These are phyloP conservation scores for Saguinus midas DNA, from an alignment of 2,113 vertebrate genomes.

Conservation along the genomic window DNA sequence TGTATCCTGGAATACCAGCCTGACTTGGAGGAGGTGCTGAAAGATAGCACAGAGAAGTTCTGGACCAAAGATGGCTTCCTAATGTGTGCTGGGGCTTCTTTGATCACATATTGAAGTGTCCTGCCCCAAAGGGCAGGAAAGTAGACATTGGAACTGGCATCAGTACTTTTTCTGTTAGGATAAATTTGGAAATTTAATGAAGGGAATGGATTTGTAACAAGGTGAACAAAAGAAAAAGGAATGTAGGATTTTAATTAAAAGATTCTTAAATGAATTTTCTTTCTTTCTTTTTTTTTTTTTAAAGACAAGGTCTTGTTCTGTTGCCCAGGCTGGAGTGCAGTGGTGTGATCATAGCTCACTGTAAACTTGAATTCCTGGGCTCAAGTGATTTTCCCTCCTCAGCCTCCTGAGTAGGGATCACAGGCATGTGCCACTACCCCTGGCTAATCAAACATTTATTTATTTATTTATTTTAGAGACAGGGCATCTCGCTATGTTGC, in stretches of 20 bases:
- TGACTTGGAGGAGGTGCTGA: neutral
- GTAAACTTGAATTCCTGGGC: too few relatives aligned
- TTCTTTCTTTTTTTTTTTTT: neutral
- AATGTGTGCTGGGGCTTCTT: neutral
- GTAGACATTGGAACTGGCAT: neutral
- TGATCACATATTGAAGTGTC: neutral
- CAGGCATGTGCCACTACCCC: too few relatives aligned
- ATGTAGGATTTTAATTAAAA: neutral
- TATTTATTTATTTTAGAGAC: too few relatives aligned
- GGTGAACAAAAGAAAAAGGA: neutral
- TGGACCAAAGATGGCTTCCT: neutral
- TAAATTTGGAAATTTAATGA: neutral
- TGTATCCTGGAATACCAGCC: neutral
- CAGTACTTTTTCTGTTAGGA: neutral
- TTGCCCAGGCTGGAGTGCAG: too few relatives aligned
- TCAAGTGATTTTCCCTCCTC: too few relatives aligned
- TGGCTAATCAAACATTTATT: too few relatives aligned
- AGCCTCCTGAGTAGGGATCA: too few relatives aligned
- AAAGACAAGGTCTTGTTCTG: too few relatives aligned
- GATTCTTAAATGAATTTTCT: neutral
- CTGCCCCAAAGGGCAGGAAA: neutral
- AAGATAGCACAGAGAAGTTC: neutral
- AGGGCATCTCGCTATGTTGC: too few relatives aligned
- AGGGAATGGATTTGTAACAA: neutral
- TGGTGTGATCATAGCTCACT: too few relatives aligned